Evolutionary conservation across 2,888 invertebrate genomes (phyloP), one percentile per base, ranked within the genome.

Genomic region (Trisateles emortualis): DNA sequence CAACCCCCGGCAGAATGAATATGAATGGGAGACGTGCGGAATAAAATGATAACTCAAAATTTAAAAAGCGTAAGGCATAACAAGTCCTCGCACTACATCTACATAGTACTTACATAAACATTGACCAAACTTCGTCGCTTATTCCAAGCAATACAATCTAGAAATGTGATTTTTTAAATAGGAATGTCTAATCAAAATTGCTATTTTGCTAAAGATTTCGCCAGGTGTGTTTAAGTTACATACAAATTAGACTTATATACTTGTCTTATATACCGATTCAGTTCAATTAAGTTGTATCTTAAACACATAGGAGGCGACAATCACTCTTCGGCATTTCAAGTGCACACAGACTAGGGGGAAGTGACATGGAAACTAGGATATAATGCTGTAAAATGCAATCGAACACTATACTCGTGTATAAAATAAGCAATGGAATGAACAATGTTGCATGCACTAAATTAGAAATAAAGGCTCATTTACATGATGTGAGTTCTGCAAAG

Each of bases 11-110:
- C 92, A 89, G 84, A 90, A 92, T 93, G 93, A 93, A 88, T 91
- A 93, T 93, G 93, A 93, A 93, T 92, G 93, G 93, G 93, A 92
- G 90, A 92, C 93, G 93, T 93, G 93, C 92, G 92, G 93, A 93
- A 92, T 87, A 93, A 92, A 92, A 92, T 91, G 92, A 91, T 86
- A 92, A 92, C 87, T 88, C 87, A 92, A 90, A 90, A 81, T 73
- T 77, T 81, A 52, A 88, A 84, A 93, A 92, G 90, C 92, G 80
- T 76, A 86, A 89, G 89, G 89, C 88, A 72, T 83, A 78, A 87
- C 88, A 84, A 86, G 77, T 87, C 84, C 80, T 87, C 82, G 81
- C 83, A 87, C 92, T 92, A 92, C 88, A 57, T 69, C 87, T 90
- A 90, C 87, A 74, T 76, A 61, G 76, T 86, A 90, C 90, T 90